A percentile compares a stretch with the other conserved stretches of the same genome.
Evolutionary conservation across 53 echinoderm and acorn worm species (phyloP).

Genomic region (Paelopatides confundens): DNA sequence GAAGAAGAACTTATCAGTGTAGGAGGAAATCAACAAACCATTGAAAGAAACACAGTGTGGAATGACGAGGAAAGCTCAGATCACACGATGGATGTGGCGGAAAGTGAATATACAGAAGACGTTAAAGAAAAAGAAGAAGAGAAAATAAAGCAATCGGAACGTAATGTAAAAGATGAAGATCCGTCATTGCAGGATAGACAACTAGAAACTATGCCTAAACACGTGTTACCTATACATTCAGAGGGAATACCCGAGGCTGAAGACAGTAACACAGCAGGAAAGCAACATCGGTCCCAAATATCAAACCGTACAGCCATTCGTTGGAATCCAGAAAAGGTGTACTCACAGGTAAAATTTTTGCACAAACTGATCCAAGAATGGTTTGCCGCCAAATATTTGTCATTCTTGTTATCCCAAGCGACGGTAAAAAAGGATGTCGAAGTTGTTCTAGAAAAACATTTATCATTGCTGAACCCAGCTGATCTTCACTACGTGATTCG

Average conservation of each 20-base stretch:
- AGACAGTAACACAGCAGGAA: no score
- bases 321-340: background rate
- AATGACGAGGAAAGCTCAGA: no score
- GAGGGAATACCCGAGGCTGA: no score
- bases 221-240: background rate
- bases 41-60: no score
- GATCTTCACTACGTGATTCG: slow-evolving; percentile 10
- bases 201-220: background rate
- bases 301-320: no score
- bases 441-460: background rate
- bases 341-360: background rate
- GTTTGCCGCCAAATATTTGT: slow-evolving; percentile 14
- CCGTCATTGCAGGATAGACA: background rate
- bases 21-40: background rate
- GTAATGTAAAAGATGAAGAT: no score
- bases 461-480: background rate
- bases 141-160: no score
- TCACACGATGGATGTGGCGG: no score
- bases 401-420: background rate
- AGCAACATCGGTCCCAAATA: no score
- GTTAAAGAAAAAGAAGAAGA: no score
- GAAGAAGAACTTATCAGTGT: background rate
- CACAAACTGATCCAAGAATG: slow-evolving; percentile 9
- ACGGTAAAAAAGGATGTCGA: background rate
- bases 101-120: no score